A percentile compares a stretch with the other conserved stretches of the same genome.
These are phyloP conservation scores for Chromis chromis DNA, from an alignment of 2,797 vertebrate genomes.

Conservation along the genomic window DNA sequence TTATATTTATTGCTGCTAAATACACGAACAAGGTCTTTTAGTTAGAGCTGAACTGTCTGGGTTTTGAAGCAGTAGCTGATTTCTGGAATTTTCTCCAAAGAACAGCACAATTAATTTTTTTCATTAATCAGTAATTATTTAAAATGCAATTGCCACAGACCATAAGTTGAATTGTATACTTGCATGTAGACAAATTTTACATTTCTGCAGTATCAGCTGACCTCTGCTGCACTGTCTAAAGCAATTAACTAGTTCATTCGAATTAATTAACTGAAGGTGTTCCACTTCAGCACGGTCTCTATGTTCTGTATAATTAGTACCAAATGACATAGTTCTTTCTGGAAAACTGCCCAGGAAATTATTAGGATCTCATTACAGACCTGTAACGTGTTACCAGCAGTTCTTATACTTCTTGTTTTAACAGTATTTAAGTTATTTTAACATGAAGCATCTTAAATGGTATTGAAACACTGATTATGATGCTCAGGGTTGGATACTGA, in stretches of 20 bases:
- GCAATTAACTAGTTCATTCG: constrained; percentile 4
- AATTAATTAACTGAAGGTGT: constrained; percentile 16
- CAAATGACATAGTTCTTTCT: neutral
- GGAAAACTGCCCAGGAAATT: neutral
- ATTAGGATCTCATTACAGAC: neutral
- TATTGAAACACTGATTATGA: no score
- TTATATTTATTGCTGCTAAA: neutral
- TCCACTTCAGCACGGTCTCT: neutral
- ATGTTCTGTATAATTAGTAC: constrained; percentile 2
- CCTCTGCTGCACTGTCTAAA: neutral
- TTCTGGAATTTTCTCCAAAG: neutral
- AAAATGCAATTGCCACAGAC: neutral
- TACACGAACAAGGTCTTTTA: neutral
- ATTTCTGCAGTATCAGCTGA: constrained; percentile 17
- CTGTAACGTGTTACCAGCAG: neutral
- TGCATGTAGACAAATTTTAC: neutral
- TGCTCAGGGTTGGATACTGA: neutral
- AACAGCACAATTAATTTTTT: neutral
- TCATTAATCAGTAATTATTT: neutral
- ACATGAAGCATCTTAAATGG: neutral
- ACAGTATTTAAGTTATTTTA: neutral
- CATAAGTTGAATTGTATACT: neutral
- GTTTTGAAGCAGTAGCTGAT: neutral
- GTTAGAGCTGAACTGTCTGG: neutral
- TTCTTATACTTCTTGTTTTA: constrained; percentile 9